A percentile compares a stretch with the other conserved stretches of the same genome.
phyloP scores from a whole-genome alignment of 2,113 vertebrate genomes.

The Grus americana region DNA sequence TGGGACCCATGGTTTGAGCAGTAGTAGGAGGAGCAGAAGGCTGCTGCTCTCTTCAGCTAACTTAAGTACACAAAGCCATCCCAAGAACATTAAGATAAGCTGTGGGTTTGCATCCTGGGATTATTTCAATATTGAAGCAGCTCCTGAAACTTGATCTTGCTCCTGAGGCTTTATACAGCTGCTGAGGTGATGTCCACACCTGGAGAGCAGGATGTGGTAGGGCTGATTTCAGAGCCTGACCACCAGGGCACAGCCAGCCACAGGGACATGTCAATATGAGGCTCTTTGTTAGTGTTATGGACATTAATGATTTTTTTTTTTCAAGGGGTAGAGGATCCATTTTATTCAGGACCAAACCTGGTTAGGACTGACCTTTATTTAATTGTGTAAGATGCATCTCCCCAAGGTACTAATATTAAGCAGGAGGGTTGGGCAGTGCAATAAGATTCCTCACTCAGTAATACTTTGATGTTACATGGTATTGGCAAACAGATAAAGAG shows the following conservation, averaged over 20 bases:
- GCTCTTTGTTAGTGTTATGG: neutral
- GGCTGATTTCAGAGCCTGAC: neutral
- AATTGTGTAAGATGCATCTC: neutral
- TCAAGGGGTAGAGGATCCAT: neutral
- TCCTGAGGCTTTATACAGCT: neutral
- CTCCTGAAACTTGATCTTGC: neutral
- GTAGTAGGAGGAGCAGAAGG: neutral
- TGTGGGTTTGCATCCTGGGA: neutral
- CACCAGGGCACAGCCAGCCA: neutral
- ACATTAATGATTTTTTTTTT: neutral
- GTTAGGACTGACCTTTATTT: neutral
- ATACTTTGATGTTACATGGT: neutral
- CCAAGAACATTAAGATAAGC: neutral
- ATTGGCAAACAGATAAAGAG: neutral
- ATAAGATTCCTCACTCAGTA: neutral
- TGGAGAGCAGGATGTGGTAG: neutral
- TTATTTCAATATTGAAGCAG: neutral
- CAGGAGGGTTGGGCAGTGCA: neutral
- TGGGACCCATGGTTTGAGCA: neutral
- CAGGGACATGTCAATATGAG: rapidly evolving
- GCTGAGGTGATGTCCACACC: neutral
- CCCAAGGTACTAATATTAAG: neutral
- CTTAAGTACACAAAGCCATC: neutral
- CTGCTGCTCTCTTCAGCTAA: neutral
- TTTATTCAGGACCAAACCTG: neutral